Percentiles rank a stretch among this genome's conserved stretches.
phyloP scores from a whole-genome alignment of 2,888 invertebrate genomes.

The Colletes collaris region DNA sequence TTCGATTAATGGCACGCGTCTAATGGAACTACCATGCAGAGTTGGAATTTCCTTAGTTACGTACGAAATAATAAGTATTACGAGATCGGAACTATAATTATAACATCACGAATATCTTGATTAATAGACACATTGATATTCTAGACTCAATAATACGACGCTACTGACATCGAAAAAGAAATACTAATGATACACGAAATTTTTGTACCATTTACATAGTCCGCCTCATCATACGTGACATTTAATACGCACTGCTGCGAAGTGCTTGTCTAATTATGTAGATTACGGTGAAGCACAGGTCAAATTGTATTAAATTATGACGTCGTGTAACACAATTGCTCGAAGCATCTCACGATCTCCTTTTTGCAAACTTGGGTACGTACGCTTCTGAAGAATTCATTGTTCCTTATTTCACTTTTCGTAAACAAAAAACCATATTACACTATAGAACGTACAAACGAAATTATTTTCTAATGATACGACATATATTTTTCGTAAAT shows the following conservation, averaged over 20 bases:
- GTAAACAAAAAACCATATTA: too few species aligned
- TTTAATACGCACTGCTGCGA: neutral
- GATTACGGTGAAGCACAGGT: constrained; percentile 41
- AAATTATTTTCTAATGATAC: too few species aligned
- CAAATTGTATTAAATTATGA: constrained; percentile 30
- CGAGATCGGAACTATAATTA: neutral
- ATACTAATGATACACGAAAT: neutral
- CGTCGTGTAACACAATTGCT: constrained; percentile 2
- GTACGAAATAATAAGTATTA: neutral
- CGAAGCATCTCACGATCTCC: neutral
- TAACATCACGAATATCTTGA: neutral
- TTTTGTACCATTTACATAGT: neutral
- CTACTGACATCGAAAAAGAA: constrained; percentile 1
- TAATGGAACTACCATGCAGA: neutral
- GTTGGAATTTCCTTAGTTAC: neutral
- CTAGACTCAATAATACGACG: neutral
- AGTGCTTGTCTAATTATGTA: constrained; percentile 50
- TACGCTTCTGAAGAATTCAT: neutral
- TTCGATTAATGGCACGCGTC: neutral
- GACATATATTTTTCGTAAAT: too few species aligned
- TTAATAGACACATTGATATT: neutral
- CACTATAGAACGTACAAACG: too few species aligned
- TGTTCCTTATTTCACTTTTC: neutral
- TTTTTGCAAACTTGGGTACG: neutral
- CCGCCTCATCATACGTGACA: neutral